phyloP scores from a whole-genome alignment of 2,888 invertebrate species.

The Unio delphinus region DNA sequence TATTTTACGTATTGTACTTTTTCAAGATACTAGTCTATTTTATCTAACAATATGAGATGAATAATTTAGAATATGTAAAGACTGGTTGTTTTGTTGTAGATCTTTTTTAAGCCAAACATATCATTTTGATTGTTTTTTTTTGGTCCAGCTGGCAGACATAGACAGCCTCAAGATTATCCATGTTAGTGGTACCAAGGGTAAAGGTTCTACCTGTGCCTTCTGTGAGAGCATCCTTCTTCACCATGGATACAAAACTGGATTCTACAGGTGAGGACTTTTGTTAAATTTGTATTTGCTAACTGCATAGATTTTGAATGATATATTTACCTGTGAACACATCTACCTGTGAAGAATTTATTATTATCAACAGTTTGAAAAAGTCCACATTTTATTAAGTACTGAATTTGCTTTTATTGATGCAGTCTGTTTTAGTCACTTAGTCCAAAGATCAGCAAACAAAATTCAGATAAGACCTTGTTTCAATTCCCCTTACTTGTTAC shows the following conservation, averaged over 20 bases:
- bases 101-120: too few relatives aligned
- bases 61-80: too few relatives aligned
- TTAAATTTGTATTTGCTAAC: background rate
- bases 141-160: slow-evolving; percentile 76
- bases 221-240: slow-evolving; percentile 89
- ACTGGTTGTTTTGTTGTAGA: too few relatives aligned
- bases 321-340: background rate
- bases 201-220: slow-evolving; percentile 93
- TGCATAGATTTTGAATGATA: background rate
- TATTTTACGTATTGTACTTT: too few relatives aligned
- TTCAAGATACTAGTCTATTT: too few relatives aligned
- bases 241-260: slow-evolving; percentile 90
- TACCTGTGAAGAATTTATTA: background rate
- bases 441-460: too few relatives aligned
- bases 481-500: too few relatives aligned
- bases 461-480: too few relatives aligned
- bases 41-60: too few relatives aligned
- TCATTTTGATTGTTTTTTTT: slow-evolving; percentile 10
- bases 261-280: slow-evolving; percentile 76
- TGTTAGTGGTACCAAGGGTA: slow-evolving; percentile 97
- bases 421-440: too few relatives aligned
- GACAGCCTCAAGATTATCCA: slow-evolving; percentile 90
- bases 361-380: background rate
- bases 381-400: too few relatives aligned
- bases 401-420: too few relatives aligned